phyloP scores from a whole-genome alignment of 2,797 vertebrate genomes.

The Hoplostethus mediterraneus region DNA sequence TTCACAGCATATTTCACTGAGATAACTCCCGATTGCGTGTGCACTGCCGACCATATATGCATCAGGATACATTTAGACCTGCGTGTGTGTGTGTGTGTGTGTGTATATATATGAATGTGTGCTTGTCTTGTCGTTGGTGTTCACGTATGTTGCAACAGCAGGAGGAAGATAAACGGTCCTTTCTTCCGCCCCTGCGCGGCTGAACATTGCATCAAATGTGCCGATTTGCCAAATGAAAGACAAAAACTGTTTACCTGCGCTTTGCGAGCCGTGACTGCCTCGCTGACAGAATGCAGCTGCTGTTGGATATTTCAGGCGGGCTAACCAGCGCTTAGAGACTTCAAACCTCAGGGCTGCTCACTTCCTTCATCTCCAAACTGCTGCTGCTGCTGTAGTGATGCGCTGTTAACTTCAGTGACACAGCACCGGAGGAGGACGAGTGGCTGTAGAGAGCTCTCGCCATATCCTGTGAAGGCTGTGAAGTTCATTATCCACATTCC shows the following conservation, averaged over 20 bases:
- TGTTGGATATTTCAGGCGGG: slow-evolving; percentile 61
- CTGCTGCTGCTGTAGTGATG: slow-evolving; percentile 40
- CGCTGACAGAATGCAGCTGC: slow-evolving; percentile 69
- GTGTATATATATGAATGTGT: not conserved
- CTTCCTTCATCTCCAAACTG: slow-evolving; percentile 47
- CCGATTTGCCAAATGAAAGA: slow-evolving; percentile 76
- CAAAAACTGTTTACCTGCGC: slow-evolving; percentile 72
- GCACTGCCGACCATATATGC: slow-evolving; percentile 29
- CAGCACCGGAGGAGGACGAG: slow-evolving; percentile 9
- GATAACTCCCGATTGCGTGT: slow-evolving; percentile 62
- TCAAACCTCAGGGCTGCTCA: slow-evolving; percentile 49
- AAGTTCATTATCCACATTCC: slow-evolving; percentile 24
- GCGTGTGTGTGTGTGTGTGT: not conserved
- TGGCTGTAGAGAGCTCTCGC: slow-evolving; percentile 26
- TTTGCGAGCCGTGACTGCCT: slow-evolving; percentile 53
- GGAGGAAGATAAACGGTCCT: slow-evolving; percentile 66
- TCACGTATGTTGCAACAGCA: slow-evolving; percentile 20
- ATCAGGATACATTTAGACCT: slow-evolving; percentile 13
- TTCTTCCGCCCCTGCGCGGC: slow-evolving; percentile 44
- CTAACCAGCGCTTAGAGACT: slow-evolving; percentile 60
- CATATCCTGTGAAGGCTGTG: slow-evolving; percentile 22
- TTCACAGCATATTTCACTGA: slow-evolving; percentile 65
- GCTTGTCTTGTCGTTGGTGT: not conserved
- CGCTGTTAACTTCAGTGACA: slow-evolving; percentile 41
- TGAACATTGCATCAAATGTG: slow-evolving; percentile 68